A percentile compares a stretch with the other conserved stretches of the same genome.
phyloP scores from a whole-genome alignment of 2,888 invertebrate genomes.

The Lasioglossum lativentre region DNA sequence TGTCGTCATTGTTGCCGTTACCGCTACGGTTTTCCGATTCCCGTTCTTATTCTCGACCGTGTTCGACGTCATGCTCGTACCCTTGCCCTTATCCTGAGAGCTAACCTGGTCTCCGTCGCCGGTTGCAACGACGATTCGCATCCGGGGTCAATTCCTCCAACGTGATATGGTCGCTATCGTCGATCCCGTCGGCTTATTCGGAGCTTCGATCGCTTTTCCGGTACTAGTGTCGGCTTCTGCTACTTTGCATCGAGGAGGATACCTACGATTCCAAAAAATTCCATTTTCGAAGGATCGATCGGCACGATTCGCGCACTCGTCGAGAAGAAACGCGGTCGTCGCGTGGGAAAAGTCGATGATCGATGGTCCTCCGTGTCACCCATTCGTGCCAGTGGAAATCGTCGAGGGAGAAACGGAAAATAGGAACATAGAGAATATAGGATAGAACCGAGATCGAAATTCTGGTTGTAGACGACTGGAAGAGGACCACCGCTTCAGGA shows the following conservation, averaged over 20 bases:
- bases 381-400: background rate
- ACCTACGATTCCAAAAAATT: background rate
- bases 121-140: background rate
- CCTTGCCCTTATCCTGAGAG: background rate
- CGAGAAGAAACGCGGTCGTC: background rate
- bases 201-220: background rate
- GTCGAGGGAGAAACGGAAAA: constrained; percentile 7
- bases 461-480: background rate
- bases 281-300: background rate
- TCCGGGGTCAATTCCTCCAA: background rate
- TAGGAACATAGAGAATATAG: background rate
- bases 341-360: background rate
- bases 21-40: background rate
- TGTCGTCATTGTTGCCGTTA: no score
- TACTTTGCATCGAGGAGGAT: background rate
- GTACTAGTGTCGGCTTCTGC: background rate
- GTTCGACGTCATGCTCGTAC: background rate
- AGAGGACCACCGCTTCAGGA: background rate
- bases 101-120: background rate
- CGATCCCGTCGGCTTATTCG: background rate
- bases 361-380: background rate
- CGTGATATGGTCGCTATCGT: constrained; percentile 1
- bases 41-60: background rate
- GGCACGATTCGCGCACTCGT: background rate
- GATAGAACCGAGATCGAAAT: background rate